Percentiles rank a stretch among this genome's conserved stretches.
Evolutionary conservation across 1,140 invertebrate species (phyloP).

Genomic region (Orius laevigatus): DNA sequence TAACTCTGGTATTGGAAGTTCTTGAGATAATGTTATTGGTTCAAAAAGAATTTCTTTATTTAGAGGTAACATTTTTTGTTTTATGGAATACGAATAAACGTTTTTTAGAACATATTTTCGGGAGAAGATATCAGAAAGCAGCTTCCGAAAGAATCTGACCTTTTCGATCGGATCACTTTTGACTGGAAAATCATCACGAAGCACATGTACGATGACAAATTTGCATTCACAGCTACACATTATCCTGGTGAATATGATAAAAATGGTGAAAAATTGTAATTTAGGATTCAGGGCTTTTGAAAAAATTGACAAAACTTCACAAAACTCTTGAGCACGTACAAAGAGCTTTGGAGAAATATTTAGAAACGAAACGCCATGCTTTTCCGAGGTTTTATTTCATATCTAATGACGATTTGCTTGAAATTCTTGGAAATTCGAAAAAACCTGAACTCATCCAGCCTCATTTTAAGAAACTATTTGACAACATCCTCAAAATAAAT

Average conservation of each 20-base stretch:
- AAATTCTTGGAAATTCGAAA: slow-evolving; percentile 68
- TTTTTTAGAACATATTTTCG: slow-evolving; percentile 54
- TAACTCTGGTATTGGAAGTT: slow-evolving; percentile 60
- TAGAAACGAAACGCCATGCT: slow-evolving; percentile 65
- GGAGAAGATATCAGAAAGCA: slow-evolving; percentile 73
- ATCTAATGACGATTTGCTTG: slow-evolving; percentile 73
- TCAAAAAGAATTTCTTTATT: slow-evolving; percentile 63
- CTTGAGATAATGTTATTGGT: slow-evolving; percentile 57
- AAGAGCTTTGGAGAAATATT: slow-evolving; percentile 58
- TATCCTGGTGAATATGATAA: slow-evolving; percentile 25
- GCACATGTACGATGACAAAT: slow-evolving; percentile 23
- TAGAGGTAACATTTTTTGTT: slow-evolving; percentile 37
- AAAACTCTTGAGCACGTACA: slow-evolving; percentile 49
- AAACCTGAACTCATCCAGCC: slow-evolving; percentile 64
- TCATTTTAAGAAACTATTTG: slow-evolving; percentile 71
- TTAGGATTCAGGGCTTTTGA: slow-evolving; percentile 29
- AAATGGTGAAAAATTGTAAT: not conserved
- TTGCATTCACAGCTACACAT: slow-evolving; percentile 26
- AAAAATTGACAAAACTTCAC: slow-evolving; percentile 43
- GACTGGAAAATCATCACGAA: slow-evolving; percentile 57
- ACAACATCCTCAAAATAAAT: slow-evolving; percentile 60
- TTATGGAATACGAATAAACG: not conserved
- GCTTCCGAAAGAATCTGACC: slow-evolving; percentile 54
- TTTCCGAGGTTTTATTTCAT: slow-evolving; percentile 80
- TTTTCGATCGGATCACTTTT: slow-evolving; percentile 53